A percentile compares a stretch with the other conserved stretches of the same genome.
Conservation (phyloP, 92 coral and sea anemone genomes). For the Zoanthus gigantus region DNA sequence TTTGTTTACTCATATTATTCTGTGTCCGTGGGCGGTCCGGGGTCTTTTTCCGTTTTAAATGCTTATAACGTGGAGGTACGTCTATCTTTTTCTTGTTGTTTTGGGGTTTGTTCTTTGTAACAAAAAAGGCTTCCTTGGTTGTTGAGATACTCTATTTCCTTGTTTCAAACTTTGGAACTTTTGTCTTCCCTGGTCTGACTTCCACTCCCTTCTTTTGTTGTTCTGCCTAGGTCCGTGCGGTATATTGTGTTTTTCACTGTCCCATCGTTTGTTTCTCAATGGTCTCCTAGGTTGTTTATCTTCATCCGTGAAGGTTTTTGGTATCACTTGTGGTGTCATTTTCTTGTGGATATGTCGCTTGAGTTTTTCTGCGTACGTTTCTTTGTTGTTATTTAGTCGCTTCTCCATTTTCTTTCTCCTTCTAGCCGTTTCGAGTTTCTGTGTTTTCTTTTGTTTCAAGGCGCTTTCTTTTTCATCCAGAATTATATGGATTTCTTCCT, state of each 20-base stretch:
- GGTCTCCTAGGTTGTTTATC: conserved; percentile 1
- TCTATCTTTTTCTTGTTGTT: background rate
- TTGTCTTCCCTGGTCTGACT: background rate
- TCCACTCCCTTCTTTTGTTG: background rate
- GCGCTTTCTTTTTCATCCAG: too few relatives aligned
- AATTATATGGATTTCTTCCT: background rate
- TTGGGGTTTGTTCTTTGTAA: background rate
- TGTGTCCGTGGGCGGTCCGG: too few relatives aligned
- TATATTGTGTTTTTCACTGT: background rate
- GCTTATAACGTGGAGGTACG: background rate
- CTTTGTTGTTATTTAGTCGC: background rate
- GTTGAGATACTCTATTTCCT: background rate
- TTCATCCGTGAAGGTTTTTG: background rate
- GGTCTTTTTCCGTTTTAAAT: background rate
- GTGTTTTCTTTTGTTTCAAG: too few relatives aligned
- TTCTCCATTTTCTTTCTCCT: background rate
- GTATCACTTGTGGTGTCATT: background rate
- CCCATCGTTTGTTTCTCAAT: background rate
- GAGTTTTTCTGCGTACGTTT: background rate
- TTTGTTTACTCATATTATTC: too few relatives aligned
- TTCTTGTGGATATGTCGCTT: background rate
- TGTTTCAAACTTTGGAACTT: background rate
- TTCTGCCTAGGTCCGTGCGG: background rate
- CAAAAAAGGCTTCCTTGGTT: background rate
- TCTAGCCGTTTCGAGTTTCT: background rate